Conservation (phyloP, 1,140 invertebrate genomes). For the Cotesia chilonis region DNA sequence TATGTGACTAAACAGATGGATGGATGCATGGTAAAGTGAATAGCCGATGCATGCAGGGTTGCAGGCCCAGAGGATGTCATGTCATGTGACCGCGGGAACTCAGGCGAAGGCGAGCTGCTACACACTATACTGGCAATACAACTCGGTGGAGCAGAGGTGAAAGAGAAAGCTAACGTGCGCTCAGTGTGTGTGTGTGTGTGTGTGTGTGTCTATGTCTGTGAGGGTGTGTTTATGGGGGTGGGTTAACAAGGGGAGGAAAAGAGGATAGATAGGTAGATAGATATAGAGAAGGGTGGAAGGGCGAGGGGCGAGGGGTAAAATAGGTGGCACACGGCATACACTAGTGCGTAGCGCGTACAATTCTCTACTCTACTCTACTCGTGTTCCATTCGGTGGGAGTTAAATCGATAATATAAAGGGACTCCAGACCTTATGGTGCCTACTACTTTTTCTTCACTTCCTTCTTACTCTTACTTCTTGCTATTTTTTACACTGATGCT, state of each 20-base stretch:
- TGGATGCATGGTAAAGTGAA: not conserved
- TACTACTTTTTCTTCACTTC: conserved; percentile 42
- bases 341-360: conserved; percentile 42
- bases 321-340: conserved; percentile 41
- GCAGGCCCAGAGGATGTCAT: not conserved
- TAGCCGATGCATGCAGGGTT: not conserved
- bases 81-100: conserved; percentile 9
- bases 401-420: conserved; percentile 59
- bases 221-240: too few species aligned
- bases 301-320: conserved; percentile 29
- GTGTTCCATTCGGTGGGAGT: conserved; percentile 43
- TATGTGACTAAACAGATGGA: not conserved
- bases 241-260: not conserved
- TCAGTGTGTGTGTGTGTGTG: not conserved
- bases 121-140: too few species aligned
- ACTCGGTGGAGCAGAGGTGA: not conserved
- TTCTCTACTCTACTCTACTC: conserved; percentile 37
- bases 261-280: conserved; percentile 14
- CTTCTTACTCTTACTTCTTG: conserved; percentile 37
- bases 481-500: not conserved
- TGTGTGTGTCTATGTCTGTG: not conserved
- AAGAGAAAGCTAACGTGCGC: not conserved
- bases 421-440: conserved; percentile 58
- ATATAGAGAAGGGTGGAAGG: conserved; percentile 1
- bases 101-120: not conserved